Percentiles rank a stretch among this genome's conserved stretches.
Conservation (phyloP, 2,888 invertebrate genomes). For the Eupithecia inturbata region DNA sequence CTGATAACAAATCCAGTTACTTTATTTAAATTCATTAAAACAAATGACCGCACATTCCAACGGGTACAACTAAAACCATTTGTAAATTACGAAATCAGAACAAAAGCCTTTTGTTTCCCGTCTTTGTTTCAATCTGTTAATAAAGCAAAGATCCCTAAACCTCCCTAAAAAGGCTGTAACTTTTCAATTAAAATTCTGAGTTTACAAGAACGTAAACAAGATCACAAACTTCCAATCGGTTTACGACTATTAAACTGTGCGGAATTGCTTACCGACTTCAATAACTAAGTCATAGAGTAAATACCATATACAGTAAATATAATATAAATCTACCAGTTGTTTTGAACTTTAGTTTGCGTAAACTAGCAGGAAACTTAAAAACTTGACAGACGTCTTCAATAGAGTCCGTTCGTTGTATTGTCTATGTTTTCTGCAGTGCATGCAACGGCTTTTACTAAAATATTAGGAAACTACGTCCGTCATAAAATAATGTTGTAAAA, state of each 20-base stretch:
- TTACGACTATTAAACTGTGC: constrained; percentile 45
- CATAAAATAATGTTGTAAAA: neutral
- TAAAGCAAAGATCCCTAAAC: constrained; percentile 31
- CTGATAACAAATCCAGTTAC: neutral
- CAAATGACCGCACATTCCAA: constrained; percentile 13
- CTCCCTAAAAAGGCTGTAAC: constrained; percentile 32
- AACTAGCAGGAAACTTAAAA: neutral
- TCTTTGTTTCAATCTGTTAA: constrained; percentile 32
- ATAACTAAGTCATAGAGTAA: constrained; percentile 43
- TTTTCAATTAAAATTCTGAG: constrained; percentile 38
- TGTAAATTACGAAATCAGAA: constrained; percentile 27
- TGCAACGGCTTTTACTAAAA: neutral
- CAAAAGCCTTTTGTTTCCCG: constrained; percentile 19
- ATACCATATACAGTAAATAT: constrained; percentile 17
- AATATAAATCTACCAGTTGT: neutral
- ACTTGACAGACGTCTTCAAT: neutral
- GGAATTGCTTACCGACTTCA: constrained; percentile 46
- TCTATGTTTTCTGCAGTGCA: neutral
- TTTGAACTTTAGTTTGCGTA: neutral
- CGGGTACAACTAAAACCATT: constrained; percentile 13
- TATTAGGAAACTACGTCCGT: neutral
- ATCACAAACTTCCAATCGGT: constrained; percentile 45
- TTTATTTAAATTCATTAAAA: neutral
- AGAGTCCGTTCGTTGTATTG: neutral
- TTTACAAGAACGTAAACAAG: constrained; percentile 39